phyloP scores from a whole-genome alignment of 2,797 vertebrate genomes.

The Pantherophis alleghaniensis region DNA sequence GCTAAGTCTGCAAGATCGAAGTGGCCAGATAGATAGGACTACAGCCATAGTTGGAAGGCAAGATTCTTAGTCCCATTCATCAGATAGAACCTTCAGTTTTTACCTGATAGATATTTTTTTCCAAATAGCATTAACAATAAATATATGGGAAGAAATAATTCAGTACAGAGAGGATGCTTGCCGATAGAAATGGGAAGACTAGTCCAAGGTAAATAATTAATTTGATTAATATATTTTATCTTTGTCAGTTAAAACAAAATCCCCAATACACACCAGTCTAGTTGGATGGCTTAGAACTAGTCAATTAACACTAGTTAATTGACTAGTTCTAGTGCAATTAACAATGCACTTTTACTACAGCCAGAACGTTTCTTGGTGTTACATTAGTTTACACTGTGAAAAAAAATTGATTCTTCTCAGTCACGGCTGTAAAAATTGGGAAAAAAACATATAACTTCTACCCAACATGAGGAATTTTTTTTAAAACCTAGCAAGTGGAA shows the following conservation, averaged over 20 bases:
- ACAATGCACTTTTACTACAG: not conserved
- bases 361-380: not conserved
- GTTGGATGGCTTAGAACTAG: not conserved
- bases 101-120: not conserved
- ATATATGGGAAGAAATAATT: not conserved
- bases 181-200: not conserved
- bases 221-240: not conserved
- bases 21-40: not conserved
- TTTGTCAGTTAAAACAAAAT: not conserved
- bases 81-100: not conserved
- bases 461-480: not conserved
- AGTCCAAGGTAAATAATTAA: not conserved
- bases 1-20: not conserved
- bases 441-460: not conserved
- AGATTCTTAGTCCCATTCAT: not conserved
- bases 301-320: not conserved
- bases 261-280: not conserved
- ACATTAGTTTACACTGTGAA: not conserved
- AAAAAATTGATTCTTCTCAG: not conserved
- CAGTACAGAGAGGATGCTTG: fast-evolving
- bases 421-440: not conserved
- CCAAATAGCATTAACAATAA: not conserved
- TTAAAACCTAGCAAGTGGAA: not conserved
- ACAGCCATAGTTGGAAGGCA: not conserved
- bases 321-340: too few relatives aligned